phyloP scores from a whole-genome alignment of 2,888 invertebrate species.

The Arenicola marina region DNA sequence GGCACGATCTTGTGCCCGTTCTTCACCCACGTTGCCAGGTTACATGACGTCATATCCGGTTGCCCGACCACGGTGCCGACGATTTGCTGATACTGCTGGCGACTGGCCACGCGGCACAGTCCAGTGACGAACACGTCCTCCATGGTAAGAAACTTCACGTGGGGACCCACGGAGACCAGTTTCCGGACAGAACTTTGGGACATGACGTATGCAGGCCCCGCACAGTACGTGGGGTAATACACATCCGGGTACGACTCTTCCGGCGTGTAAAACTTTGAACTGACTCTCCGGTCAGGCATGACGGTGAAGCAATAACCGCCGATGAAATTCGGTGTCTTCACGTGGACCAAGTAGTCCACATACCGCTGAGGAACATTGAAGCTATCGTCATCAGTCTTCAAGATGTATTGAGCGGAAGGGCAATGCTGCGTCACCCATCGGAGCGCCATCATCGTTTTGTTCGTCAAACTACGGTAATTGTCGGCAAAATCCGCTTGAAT shows the following conservation, averaged over 20 bases:
- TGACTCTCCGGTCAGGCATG: constrained; percentile 29
- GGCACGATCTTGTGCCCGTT: constrained; percentile 33
- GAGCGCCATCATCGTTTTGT: constrained; percentile 32
- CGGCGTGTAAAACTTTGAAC: constrained; percentile 30
- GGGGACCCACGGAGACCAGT: constrained; percentile 18
- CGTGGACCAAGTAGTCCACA: constrained; percentile 27
- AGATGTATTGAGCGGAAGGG: constrained; percentile 23
- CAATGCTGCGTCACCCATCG: constrained; percentile 26
- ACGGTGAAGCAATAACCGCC: constrained; percentile 39
- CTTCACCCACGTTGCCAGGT: constrained; percentile 33
- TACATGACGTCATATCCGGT: constrained; percentile 23
- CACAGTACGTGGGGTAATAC: constrained; percentile 38
- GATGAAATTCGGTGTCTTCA: constrained; percentile 18
- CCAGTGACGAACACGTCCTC: constrained; percentile 37
- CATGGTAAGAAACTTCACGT: constrained; percentile 31
- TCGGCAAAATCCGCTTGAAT: constrained; percentile 29
- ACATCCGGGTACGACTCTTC: constrained; percentile 23
- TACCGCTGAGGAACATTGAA: constrained; percentile 32
- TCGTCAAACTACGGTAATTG: constrained; percentile 28
- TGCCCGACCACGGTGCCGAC: constrained; percentile 22
- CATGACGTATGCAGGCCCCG: constrained; percentile 35
- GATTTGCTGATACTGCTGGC: constrained; percentile 29
- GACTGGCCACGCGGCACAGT: constrained; percentile 26
- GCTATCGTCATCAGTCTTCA: constrained; percentile 37
- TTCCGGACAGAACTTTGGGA: constrained; percentile 27